Percentiles rank a stretch among this genome's conserved stretches.
Evolutionary conservation across 2,797 vertebrate species (phyloP).

Genomic region (Odontamblyopus lacepedii): DNA sequence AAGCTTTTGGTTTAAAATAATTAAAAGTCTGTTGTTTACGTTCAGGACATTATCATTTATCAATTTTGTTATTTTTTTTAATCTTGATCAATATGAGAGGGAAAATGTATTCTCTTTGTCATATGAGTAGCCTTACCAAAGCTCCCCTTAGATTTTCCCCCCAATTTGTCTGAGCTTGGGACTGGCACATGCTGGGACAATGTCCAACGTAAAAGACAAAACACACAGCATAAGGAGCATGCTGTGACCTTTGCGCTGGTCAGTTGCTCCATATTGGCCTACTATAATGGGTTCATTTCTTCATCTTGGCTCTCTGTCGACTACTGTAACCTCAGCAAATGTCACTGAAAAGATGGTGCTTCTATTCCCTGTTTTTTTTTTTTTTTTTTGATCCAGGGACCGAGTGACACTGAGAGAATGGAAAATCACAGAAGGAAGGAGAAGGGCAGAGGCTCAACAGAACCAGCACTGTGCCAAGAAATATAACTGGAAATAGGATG

Average conservation of each 20-base stretch:
- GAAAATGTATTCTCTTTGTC: too few relatives aligned
- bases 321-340: conserved; percentile 59
- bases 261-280: conserved; percentile 11
- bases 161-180: background rate
- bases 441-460: conserved; percentile 36
- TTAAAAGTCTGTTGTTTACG: background rate
- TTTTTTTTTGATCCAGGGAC: conserved; percentile 31
- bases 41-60: background rate
- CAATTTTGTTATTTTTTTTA: background rate
- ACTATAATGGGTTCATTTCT: conserved; percentile 22
- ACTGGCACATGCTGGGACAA: background rate
- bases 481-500: conserved; percentile 50
- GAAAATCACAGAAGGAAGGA: conserved; percentile 54
- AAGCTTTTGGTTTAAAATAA: too few relatives aligned
- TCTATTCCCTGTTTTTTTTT: conserved; percentile 29
- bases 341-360: conserved; percentile 57
- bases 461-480: conserved; percentile 26
- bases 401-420: conserved; percentile 62
- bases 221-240: background rate
- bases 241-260: background rate
- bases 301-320: conserved; percentile 34
- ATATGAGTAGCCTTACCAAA: too few relatives aligned
- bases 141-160: background rate
- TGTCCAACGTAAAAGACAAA: background rate
- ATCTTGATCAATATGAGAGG: background rate